These are phyloP conservation scores for Calephelis virginiensis DNA, from an alignment of 1,140 invertebrate genomes.

Conservation along the genomic window DNA sequence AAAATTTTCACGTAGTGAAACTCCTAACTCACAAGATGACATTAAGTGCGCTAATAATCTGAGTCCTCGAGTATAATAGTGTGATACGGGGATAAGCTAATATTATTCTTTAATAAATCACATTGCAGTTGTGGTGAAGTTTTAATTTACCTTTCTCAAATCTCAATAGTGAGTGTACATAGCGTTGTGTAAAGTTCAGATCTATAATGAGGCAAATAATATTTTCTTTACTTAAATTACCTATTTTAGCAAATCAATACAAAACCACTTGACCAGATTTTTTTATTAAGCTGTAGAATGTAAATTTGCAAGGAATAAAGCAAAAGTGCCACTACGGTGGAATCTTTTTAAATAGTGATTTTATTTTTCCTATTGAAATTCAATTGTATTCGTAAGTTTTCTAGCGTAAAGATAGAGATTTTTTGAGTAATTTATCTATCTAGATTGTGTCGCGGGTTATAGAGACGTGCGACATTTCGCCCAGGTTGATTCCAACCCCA, in stretches of 20 bases:
- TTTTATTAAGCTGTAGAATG: slow-evolving; percentile 21
- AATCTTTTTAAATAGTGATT: slow-evolving; percentile 30
- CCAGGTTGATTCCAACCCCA: no score
- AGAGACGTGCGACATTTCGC: no score
- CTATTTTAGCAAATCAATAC: background rate
- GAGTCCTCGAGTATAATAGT: no score
- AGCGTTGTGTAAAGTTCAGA: background rate
- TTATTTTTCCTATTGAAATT: slow-evolving; percentile 21
- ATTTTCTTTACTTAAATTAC: background rate
- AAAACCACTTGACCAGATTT: background rate
- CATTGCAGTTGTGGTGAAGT: background rate
- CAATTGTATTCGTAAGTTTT: slow-evolving; percentile 4
- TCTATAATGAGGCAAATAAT: background rate
- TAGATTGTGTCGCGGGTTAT: no score
- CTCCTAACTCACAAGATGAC: no score
- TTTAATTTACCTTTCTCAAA: background rate
- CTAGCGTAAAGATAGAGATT: no score
- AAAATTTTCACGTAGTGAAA: no score
- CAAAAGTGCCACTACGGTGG: slow-evolving; percentile 34
- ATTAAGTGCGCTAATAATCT: no score
- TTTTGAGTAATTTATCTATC: no score
- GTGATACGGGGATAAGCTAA: background rate
- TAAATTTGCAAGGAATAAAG: slow-evolving; percentile 38
- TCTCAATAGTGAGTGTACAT: slow-evolving; percentile 1
- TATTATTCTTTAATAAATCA: background rate